Evolutionary conservation across 2,888 invertebrate species (phyloP).

Genomic region (Apantesis nais): DNA sequence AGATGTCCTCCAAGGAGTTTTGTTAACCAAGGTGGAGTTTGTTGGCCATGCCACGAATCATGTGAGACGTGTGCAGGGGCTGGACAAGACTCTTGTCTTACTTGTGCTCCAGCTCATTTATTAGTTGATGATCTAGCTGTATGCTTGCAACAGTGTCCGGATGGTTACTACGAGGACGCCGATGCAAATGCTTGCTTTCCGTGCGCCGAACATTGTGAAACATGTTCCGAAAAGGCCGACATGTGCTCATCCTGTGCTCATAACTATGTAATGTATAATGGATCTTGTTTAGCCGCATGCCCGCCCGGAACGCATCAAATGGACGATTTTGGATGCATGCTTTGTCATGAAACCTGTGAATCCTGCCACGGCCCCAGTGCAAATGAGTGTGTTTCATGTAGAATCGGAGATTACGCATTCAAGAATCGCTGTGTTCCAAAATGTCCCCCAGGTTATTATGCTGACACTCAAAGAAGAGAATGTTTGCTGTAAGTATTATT

Average conservation of each 20-base stretch:
- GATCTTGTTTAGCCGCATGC: constrained; percentile 94
- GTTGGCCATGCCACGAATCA: constrained; percentile 95
- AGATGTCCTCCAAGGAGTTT: constrained; percentile 94
- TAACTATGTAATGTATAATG: constrained; percentile 93
- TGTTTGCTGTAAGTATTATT: constrained; percentile 87
- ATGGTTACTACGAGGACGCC: constrained; percentile 93
- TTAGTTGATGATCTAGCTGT: constrained; percentile 93
- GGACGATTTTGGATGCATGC: constrained; percentile 92
- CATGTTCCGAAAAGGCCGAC: constrained; percentile 93
- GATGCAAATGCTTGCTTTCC: constrained; percentile 93
- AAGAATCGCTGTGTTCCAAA: constrained; percentile 90
- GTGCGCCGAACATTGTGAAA: constrained; percentile 94
- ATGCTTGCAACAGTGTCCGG: constrained; percentile 94
- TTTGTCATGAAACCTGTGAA: constrained; percentile 92
- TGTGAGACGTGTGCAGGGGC: constrained; percentile 95
- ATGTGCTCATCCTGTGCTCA: constrained; percentile 95
- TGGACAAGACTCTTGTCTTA: constrained; percentile 93
- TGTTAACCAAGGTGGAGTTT: constrained; percentile 92
- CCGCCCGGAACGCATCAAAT: constrained; percentile 94
- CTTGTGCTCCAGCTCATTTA: constrained; percentile 93
- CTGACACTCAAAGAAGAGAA: constrained; percentile 91
- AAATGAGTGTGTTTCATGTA: constrained; percentile 92
- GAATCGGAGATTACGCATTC: constrained; percentile 89
- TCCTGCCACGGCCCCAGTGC: constrained; percentile 93
- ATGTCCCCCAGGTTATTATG: constrained; percentile 90